Conservation (phyloP, 2,797 vertebrate genomes). For the Ataeniobius toweri region DNA sequence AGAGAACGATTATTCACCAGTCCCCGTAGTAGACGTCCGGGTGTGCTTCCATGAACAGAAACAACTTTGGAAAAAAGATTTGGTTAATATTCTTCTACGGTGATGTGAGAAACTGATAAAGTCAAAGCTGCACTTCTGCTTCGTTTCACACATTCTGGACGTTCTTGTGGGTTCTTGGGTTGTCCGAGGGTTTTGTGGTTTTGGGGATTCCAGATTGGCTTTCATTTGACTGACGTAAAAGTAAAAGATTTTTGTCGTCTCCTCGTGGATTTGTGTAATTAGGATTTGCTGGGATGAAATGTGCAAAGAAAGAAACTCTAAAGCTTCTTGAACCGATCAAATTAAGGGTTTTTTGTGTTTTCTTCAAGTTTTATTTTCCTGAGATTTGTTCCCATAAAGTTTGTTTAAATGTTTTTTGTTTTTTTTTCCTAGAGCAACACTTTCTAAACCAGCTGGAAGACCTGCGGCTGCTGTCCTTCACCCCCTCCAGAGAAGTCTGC, state of each 20-base stretch:
- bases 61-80: too few species aligned
- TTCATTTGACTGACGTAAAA: neutral
- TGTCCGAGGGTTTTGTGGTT: too few species aligned
- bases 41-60: too few species aligned
- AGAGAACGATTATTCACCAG: too few species aligned
- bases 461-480: constrained; percentile 93
- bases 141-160: neutral
- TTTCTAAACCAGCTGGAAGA: constrained; percentile 94
- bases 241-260: too few species aligned
- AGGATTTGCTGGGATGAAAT: neutral
- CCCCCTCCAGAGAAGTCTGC: constrained; percentile 93
- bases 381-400: neutral
- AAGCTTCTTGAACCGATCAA: neutral
- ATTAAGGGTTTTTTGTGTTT: too few species aligned
- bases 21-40: too few species aligned
- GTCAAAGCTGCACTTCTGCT: neutral
- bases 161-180: neutral
- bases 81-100: too few species aligned
- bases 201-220: rapidly evolving
- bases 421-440: constrained; percentile 86
- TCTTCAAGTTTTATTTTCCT: too few species aligned
- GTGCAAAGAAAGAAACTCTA: neutral
- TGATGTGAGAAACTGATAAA: too few species aligned
- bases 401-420: neutral
- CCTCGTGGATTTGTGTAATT: neutral